phyloP scores from a whole-genome alignment of 2,888 invertebrate species.

The Ommatoiulus sabulosus region DNA sequence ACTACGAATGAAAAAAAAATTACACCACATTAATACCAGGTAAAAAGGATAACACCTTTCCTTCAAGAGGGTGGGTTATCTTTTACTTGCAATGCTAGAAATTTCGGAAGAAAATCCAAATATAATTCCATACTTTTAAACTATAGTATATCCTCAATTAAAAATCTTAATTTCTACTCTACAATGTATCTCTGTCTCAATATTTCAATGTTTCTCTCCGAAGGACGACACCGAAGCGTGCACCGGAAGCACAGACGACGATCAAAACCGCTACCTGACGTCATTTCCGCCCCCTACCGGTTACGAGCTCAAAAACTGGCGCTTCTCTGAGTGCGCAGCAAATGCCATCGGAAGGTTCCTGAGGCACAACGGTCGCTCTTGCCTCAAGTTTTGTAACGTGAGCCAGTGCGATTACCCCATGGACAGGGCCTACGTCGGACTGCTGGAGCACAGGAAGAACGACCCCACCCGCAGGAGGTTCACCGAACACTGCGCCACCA shows the following conservation, averaged over 20 bases:
- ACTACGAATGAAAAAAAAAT: no score
- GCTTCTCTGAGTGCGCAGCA: background rate
- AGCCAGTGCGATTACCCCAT: background rate
- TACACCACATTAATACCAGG: no score
- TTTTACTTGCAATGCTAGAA: no score
- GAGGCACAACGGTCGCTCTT: background rate
- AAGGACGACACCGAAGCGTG: background rate
- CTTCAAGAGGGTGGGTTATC: no score
- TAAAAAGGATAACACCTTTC: no score
- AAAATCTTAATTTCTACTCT: no score
- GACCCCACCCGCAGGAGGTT: background rate
- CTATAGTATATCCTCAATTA: no score
- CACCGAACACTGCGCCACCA: background rate
- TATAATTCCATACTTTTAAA: no score
- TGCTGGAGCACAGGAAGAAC: background rate
- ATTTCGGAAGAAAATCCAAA: no score
- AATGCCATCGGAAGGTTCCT: background rate
- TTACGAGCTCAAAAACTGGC: background rate
- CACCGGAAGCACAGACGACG: background rate
- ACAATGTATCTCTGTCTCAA: no score
- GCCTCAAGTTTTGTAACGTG: background rate
- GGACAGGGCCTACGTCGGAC: background rate
- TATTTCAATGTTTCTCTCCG: no score
- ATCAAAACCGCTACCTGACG: background rate
- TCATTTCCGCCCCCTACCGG: background rate